These are phyloP conservation scores for Ophion obscuratus DNA, from an alignment of 2,888 invertebrate genomes.

Conservation along the genomic window DNA sequence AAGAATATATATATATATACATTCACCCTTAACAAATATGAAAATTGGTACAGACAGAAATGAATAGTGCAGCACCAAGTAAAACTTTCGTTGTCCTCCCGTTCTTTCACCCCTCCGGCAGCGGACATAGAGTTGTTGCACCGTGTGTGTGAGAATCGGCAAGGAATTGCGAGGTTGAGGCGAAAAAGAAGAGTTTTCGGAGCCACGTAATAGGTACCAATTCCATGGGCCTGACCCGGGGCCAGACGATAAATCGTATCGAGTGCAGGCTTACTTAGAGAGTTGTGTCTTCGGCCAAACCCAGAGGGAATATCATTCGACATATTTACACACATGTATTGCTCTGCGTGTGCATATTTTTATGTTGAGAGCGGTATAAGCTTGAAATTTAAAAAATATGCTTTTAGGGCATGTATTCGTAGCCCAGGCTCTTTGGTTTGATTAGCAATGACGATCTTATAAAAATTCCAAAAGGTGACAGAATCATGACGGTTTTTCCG, in stretches of 20 bases:
- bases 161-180: constrained; percentile 14
- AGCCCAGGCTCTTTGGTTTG: too few species aligned
- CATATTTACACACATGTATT: background rate
- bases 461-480: too few species aligned
- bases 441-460: too few species aligned
- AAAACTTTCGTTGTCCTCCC: background rate
- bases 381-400: constrained; percentile 63
- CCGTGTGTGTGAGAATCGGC: constrained; percentile 21
- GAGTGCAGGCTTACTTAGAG: constrained; percentile 74
- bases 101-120: background rate
- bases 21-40: too few species aligned
- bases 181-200: constrained; percentile 51
- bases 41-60: too few species aligned
- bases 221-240: constrained; percentile 76
- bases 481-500: too few species aligned
- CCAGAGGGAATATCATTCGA: constrained; percentile 49
- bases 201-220: constrained; percentile 79
- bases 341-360: background rate
- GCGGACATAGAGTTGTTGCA: background rate
- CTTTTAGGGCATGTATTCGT: constrained; percentile 59
- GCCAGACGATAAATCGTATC: constrained; percentile 79
- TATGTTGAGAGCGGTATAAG: constrained; percentile 72
- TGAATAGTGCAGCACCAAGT: too few species aligned
- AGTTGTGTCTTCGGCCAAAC: constrained; percentile 71
- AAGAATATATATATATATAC: too few species aligned